Evolutionary conservation across 2,888 invertebrate genomes (phyloP), one percentile per base, ranked within the genome.

Genomic region (Lasioglossum figueresi): DNA sequence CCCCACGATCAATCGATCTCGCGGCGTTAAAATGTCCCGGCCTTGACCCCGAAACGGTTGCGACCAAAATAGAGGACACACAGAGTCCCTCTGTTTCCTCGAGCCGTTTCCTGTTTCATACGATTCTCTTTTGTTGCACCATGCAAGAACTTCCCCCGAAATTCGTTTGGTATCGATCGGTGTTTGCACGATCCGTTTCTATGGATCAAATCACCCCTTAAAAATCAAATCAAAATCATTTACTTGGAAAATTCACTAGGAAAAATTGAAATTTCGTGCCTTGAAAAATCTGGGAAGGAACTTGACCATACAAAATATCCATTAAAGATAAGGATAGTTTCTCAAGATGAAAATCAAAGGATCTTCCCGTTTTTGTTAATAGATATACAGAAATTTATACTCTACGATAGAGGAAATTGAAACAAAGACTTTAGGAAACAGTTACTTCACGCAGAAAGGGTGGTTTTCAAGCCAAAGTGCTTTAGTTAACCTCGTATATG

Each of bases 41-140:
- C 88, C 88, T 88, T 88, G 88, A 88, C 88, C 87, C 66, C 86
- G 52, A 52, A 52, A 52, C n/a, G 52, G 70, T 88, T 88, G 73
- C 86, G 43, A 82, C 76, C 74, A 80, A 84, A 86, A 88, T 80
- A 85, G 88, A 86, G 87, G 82, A 80, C 78, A 75, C 78, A 56
- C 80, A 34, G 66, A 8, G 34, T 72, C 73, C 37, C 82, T 37
- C 75, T 63, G 75, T 79, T 70, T 66, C 79, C 84, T 79, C 84
- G 84, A 79, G 79, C 84, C 19, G 79, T 79, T 84, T 84, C 84
- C 84, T 79, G 84, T 83, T 84, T 75, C 63, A 79, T 79, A 74
- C 83, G 79, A 71, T 83, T 71, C 79, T 19, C 48, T 23, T 52
- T 34, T 4, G 73, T 52, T 23, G 66, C 83, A 5, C 6, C 27